These are phyloP conservation scores for Pangasius mekongensis DNA, from an alignment of 2,797 vertebrate genomes.

Conservation along the genomic window DNA sequence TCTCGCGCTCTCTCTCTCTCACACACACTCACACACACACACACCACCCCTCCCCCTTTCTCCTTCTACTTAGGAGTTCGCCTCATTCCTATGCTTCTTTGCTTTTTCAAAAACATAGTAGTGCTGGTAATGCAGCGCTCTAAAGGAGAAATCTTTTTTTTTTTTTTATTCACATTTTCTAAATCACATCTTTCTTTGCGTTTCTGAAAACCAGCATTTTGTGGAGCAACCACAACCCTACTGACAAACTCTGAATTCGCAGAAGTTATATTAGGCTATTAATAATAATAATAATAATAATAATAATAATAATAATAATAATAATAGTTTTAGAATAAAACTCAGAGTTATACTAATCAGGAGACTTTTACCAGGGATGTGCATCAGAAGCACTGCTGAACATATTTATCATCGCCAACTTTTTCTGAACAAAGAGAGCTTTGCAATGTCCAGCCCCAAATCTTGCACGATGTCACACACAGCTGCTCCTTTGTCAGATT, in stretches of 20 bases:
- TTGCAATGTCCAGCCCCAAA: constrained; percentile 87
- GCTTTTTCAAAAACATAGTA: background rate
- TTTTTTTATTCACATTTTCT: background rate
- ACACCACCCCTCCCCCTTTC: constrained; percentile 46
- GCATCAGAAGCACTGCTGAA: background rate
- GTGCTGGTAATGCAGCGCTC: background rate
- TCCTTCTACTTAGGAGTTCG: background rate
- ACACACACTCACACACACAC: background rate
- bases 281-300: too few relatives aligned
- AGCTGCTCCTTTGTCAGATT: constrained; percentile 83
- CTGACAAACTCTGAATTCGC: background rate
- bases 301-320: too few relatives aligned
- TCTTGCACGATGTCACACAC: constrained; percentile 89
- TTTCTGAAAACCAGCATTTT: background rate
- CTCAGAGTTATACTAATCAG: background rate
- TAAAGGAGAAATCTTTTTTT: background rate
- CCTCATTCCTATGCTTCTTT: background rate
- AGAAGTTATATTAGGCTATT: too few relatives aligned
- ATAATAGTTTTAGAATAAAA: background rate
- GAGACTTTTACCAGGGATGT: background rate
- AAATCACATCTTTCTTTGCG: too few relatives aligned
- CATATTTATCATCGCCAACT: background rate
- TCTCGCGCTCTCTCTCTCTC: background rate
- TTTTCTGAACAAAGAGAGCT: constrained; percentile 67
- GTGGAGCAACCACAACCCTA: background rate